phyloP scores from a whole-genome alignment of 2,113 vertebrate genomes.

The Amphiprion ocellaris region DNA sequence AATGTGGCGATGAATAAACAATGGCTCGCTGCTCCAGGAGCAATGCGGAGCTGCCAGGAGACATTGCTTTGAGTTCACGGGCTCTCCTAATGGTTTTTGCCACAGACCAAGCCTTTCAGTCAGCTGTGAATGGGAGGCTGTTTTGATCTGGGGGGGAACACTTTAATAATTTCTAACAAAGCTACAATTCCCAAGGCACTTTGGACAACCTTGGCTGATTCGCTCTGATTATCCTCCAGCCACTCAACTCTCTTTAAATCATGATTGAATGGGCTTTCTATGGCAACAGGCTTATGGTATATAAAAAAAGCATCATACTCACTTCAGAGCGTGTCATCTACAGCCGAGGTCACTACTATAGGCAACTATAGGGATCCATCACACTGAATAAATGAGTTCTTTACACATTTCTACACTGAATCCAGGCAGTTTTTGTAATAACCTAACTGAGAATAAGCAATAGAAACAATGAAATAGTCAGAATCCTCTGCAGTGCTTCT shows the following conservation, averaged over 20 bases:
- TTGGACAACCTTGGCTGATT: slow-evolving; percentile 66
- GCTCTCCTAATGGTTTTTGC: slow-evolving; percentile 77
- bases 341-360: not conserved
- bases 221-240: slow-evolving; percentile 59
- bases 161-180: slow-evolving; percentile 79
- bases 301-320: slow-evolving; percentile 2
- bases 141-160: slow-evolving; percentile 64
- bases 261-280: slow-evolving; percentile 30
- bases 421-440: not conserved
- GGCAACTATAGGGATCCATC: not conserved
- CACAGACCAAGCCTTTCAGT: slow-evolving; percentile 77
- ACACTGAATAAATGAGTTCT: not conserved
- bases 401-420: slow-evolving; percentile 5
- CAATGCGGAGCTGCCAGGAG: slow-evolving; percentile 79
- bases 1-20: slow-evolving; percentile 84
- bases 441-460: not conserved
- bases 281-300: slow-evolving; percentile 19
- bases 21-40: slow-evolving; percentile 77
- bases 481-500: slow-evolving; percentile 23
- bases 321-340: slow-evolving; percentile 12
- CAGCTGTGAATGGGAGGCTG: slow-evolving; percentile 76
- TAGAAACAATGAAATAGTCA: slow-evolving; percentile 15
- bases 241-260: slow-evolving; percentile 42
- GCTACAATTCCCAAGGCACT: slow-evolving; percentile 62
- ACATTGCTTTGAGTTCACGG: slow-evolving; percentile 73